Percentiles rank a stretch among this genome's conserved stretches.
These are phyloP conservation scores for Mastomys natalensis DNA, from an alignment of 2,113 vertebrate species.

Conservation along the genomic window DNA sequence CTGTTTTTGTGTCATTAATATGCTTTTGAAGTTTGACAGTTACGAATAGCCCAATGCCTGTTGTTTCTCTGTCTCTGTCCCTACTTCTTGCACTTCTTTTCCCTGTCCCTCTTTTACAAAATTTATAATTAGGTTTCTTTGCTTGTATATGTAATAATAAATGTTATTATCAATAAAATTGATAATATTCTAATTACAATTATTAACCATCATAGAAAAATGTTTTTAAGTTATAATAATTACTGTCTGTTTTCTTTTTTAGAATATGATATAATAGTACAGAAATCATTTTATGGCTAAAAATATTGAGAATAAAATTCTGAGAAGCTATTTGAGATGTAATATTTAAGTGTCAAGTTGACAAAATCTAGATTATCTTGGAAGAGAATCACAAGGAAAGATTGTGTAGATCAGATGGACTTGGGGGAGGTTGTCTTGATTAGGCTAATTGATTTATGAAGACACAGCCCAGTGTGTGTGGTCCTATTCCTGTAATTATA, in stretches of 20 bases:
- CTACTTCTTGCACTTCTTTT: background rate
- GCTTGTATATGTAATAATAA: background rate
- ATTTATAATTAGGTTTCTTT: background rate
- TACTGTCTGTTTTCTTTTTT: background rate
- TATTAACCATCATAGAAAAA: background rate
- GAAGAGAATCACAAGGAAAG: background rate
- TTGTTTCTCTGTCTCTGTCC: background rate
- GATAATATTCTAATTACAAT: background rate
- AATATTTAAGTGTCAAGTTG: background rate
- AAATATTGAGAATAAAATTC: background rate
- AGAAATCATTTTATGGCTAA: background rate
- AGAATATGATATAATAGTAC: background rate
- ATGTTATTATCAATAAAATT: background rate
- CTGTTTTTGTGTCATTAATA: background rate
- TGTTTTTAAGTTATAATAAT: background rate
- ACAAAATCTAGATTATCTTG: background rate
- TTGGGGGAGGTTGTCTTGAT: background rate
- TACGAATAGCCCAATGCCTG: background rate
- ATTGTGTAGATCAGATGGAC: background rate
- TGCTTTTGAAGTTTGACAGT: background rate
- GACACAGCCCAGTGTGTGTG: background rate
- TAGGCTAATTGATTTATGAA: background rate
- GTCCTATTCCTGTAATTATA: background rate
- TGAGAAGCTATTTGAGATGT: background rate
- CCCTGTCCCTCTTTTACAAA: background rate